Conservation (phyloP, 2,888 invertebrate species). For the Brachypterus glaber region DNA sequence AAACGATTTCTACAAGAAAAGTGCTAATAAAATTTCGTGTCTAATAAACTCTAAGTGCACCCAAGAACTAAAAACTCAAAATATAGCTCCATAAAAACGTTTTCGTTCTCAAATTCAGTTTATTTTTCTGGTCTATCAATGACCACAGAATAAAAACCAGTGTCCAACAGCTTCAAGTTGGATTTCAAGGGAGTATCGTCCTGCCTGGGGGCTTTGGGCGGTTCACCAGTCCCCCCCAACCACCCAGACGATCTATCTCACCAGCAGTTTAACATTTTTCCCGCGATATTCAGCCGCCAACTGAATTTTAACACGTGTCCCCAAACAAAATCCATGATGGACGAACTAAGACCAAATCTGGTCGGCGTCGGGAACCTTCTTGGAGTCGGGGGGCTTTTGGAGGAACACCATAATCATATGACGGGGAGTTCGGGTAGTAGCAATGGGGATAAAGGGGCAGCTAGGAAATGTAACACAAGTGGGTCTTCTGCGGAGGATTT, state of each 20-base stretch:
- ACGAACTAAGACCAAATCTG: slow-evolving; percentile 74
- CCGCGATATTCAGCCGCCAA: slow-evolving; percentile 82
- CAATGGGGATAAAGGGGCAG: slow-evolving; percentile 39
- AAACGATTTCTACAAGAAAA: no score
- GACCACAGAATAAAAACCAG: slow-evolving; percentile 19
- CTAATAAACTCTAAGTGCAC: no score
- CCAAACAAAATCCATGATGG: slow-evolving; percentile 69
- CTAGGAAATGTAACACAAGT: slow-evolving; percentile 67
- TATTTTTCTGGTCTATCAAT: slow-evolving; percentile 15
- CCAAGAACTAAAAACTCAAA: no score
- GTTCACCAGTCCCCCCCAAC: slow-evolving; percentile 46
- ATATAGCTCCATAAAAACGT: no score
- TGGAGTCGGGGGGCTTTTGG: slow-evolving; percentile 68
- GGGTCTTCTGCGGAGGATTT: slow-evolving; percentile 83
- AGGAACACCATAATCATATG: slow-evolving; percentile 62
- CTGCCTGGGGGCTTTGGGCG: slow-evolving; percentile 51
- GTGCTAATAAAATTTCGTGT: no score
- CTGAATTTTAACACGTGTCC: slow-evolving; percentile 67
- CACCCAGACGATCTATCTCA: slow-evolving; percentile 47
- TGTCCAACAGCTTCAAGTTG: slow-evolving; percentile 56
- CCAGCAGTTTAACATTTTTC: slow-evolving; percentile 86
- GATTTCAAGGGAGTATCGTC: slow-evolving; percentile 74
- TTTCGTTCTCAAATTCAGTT: no score
- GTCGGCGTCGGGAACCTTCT: slow-evolving; percentile 64
- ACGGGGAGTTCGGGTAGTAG: slow-evolving; percentile 34